A percentile compares a stretch with the other conserved stretches of the same genome.
phyloP scores from a whole-genome alignment of 2,797 vertebrate genomes.

The Trichosurus vulpecula region DNA sequence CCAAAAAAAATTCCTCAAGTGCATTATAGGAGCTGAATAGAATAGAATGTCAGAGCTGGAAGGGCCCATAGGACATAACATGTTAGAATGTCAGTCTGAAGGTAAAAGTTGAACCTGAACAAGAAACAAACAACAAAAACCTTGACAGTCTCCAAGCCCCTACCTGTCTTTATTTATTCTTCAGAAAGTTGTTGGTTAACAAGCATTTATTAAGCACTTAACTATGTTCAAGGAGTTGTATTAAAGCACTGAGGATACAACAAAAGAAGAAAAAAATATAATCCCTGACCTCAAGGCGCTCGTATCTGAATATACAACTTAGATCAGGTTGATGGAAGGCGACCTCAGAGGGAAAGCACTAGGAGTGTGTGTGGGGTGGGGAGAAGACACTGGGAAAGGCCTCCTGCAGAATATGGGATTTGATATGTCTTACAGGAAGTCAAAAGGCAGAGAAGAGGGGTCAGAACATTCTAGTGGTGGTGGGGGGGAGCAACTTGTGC shows the following conservation, averaged over 20 bases:
- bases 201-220: neutral
- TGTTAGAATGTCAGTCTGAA: too few relatives aligned
- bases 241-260: neutral
- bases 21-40: too few relatives aligned
- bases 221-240: neutral
- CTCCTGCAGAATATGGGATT: neutral
- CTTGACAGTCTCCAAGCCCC: neutral
- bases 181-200: neutral
- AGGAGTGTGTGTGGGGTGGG: neutral
- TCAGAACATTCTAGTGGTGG: neutral
- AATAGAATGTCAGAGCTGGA: too few relatives aligned
- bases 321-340: neutral
- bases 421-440: neutral
- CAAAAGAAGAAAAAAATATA: neutral
- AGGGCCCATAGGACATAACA: too few relatives aligned
- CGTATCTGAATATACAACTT: neutral
- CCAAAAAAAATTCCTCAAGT: neutral
- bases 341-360: neutral
- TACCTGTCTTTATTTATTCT: neutral
- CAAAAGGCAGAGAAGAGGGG: neutral
- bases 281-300: neutral
- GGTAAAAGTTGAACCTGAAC: too few relatives aligned
- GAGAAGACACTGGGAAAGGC: too few relatives aligned
- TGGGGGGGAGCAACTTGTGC: neutral
- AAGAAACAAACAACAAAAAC: neutral